Conservation (phyloP, 2,888 invertebrate genomes). For the Chrysodeixis includens region DNA sequence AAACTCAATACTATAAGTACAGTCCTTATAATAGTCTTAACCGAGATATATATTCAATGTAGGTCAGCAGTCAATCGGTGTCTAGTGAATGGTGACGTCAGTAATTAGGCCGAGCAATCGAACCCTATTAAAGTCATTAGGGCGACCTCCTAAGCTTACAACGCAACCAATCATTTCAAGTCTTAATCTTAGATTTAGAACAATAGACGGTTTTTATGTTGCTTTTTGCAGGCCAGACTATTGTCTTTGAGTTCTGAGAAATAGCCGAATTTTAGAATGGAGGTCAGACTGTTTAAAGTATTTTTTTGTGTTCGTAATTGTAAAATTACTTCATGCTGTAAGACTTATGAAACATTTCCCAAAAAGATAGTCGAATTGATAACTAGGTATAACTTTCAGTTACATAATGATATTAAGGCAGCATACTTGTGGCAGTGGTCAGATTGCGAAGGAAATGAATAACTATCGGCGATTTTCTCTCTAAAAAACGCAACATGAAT, state of each 20-base stretch:
- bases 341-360: too few species aligned
- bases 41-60: constrained; percentile 30
- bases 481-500: too few species aligned
- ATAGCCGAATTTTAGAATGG: too few species aligned
- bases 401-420: too few species aligned
- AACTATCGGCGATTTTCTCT: too few species aligned
- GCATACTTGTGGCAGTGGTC: too few species aligned
- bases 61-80: constrained; percentile 41
- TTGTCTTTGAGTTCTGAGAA: neutral
- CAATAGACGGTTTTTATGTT: neutral
- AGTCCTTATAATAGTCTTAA: neutral
- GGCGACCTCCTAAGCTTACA: constrained; percentile 36
- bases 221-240: neutral
- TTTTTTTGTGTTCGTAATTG: too few species aligned
- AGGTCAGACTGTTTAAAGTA: too few species aligned
- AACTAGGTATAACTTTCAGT: too few species aligned
- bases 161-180: constrained; percentile 11
- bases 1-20: neutral
- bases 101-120: constrained; percentile 48
- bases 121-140: constrained; percentile 47
- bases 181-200: constrained; percentile 12
- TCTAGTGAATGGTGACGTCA: constrained; percentile 34
- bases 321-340: too few species aligned
- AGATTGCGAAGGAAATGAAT: too few species aligned
- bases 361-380: too few species aligned